These are phyloP conservation scores for Lasioglossum villosulum DNA, from an alignment of 2,888 invertebrate species.

Conservation along the genomic window DNA sequence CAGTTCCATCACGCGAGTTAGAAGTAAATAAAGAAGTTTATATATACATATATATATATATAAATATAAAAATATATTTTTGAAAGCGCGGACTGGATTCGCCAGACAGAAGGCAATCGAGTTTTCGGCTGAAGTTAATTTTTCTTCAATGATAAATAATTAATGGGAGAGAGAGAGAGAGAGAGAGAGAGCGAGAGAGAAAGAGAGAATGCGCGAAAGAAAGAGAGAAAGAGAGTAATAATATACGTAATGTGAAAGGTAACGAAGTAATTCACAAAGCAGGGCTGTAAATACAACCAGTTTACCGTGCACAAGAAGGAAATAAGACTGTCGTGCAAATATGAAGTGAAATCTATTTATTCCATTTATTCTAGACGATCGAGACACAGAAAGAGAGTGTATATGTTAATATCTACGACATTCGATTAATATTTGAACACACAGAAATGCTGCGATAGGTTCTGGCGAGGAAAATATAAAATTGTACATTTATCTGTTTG, in stretches of 20 bases:
- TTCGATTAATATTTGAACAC: slow-evolving; percentile 45
- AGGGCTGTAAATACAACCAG: slow-evolving; percentile 75
- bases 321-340: slow-evolving; percentile 72
- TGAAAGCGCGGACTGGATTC: slow-evolving; percentile 78
- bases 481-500: slow-evolving; percentile 42
- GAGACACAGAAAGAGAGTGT: slow-evolving; percentile 48
- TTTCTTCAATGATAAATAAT: slow-evolving; percentile 57
- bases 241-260: slow-evolving; percentile 69
- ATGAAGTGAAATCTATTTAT: slow-evolving; percentile 70
- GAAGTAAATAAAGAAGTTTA: slow-evolving; percentile 69
- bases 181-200: slow-evolving; percentile 7
- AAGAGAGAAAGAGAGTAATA: slow-evolving; percentile 43
- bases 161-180: slow-evolving; percentile 24
- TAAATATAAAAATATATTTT: slow-evolving; percentile 75
- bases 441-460: slow-evolving; percentile 17
- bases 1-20: slow-evolving; percentile 76
- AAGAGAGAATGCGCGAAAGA: slow-evolving; percentile 13
- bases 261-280: slow-evolving; percentile 56
- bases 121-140: slow-evolving; percentile 71
- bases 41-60: slow-evolving; percentile 72
- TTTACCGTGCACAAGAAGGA: slow-evolving; percentile 66
- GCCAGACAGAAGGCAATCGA: slow-evolving; percentile 71
- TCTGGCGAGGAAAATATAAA: slow-evolving; percentile 38
- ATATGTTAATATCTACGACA: slow-evolving; percentile 43
- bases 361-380: slow-evolving; percentile 68